Conservation (phyloP, 2,797 vertebrate species). For the Manis crassicaudata region DNA sequence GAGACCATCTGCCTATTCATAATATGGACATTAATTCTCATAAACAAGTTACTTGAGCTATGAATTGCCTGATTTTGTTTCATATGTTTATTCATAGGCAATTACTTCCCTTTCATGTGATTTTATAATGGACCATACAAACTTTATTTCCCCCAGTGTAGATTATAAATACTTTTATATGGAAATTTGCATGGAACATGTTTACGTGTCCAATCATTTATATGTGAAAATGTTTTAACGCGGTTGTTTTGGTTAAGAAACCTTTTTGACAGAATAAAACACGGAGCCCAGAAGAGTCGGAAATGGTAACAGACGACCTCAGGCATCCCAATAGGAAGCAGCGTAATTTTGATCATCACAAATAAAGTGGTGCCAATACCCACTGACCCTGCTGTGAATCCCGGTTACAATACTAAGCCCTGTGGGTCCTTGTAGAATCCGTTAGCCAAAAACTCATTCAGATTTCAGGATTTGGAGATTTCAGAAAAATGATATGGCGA, state of each 20-base stretch:
- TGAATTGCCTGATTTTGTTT: slow-evolving; percentile 77
- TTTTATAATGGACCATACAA: background rate
- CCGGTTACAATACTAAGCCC: background rate
- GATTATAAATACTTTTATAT: slow-evolving; percentile 37
- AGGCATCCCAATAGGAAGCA: background rate
- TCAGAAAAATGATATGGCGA: background rate
- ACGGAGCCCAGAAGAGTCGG: background rate
- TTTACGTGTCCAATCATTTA: slow-evolving; percentile 17
- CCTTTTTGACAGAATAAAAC: background rate
- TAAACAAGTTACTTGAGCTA: slow-evolving; percentile 75
- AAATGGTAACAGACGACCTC: background rate
- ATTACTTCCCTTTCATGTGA: slow-evolving; percentile 20
- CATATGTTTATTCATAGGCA: background rate
- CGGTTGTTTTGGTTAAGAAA: background rate
- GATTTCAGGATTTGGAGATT: background rate
- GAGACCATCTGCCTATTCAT: slow-evolving; percentile 84
- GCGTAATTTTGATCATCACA: background rate
- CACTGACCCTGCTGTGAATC: background rate
- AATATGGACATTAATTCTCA: slow-evolving; percentile 79
- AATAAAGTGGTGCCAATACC: background rate
- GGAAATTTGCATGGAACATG: slow-evolving; percentile 38
- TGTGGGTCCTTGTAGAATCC: background rate
- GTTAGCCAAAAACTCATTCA: background rate
- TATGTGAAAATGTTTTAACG: background rate
- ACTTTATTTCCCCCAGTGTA: background rate